Evolutionary conservation across 2,888 invertebrate species (phyloP).

Genomic region (Rhodophaea formosa): DNA sequence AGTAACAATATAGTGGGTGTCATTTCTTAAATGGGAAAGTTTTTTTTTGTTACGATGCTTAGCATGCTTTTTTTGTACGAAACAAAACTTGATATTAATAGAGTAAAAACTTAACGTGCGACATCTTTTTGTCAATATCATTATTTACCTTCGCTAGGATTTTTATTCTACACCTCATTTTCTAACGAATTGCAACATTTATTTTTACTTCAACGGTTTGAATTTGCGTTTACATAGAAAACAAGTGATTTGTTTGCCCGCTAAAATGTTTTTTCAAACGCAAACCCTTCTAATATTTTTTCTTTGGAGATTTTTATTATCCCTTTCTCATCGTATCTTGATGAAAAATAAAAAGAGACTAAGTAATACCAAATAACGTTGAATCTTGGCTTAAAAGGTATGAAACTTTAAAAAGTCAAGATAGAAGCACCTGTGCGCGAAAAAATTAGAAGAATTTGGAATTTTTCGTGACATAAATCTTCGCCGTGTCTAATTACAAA

Average conservation of each 20-base stretch:
- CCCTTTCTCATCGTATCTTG: constrained; percentile 22
- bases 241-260: neutral
- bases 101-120: no score
- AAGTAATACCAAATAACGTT: constrained; percentile 38
- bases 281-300: neutral
- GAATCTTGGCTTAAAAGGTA: constrained; percentile 25
- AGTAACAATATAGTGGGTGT: no score
- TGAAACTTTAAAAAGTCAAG: constrained; percentile 36
- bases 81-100: no score
- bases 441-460: constrained; percentile 73
- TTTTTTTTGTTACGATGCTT: no score
- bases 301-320: neutral
- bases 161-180: neutral
- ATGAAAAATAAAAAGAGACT: constrained; percentile 23
- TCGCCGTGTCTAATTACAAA: constrained; percentile 72
- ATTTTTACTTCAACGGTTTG: constrained; percentile 1
- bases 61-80: no score
- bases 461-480: constrained; percentile 74
- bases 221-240: neutral
- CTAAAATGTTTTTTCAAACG: neutral
- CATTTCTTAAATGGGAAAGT: no score
- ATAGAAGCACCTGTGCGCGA: constrained; percentile 56
- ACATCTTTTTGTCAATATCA: no score
- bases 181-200: neutral
- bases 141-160: constrained; percentile 19